phyloP scores from a whole-genome alignment of 2,888 invertebrate species.

The Phymatocera aterrima region DNA sequence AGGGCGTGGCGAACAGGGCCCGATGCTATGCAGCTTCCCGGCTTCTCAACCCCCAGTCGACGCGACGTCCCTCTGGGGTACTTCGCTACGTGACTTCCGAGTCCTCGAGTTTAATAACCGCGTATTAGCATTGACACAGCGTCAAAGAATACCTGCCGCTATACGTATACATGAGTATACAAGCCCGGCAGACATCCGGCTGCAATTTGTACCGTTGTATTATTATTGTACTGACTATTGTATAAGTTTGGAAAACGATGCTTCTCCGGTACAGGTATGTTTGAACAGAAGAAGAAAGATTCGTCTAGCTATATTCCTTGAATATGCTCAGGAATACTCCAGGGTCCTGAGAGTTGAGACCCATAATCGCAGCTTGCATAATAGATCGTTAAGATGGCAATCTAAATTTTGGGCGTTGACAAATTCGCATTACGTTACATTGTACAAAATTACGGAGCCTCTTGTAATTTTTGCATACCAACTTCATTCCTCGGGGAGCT shows the following conservation, averaged over 20 bases:
- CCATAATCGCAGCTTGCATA: background rate
- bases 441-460: background rate
- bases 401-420: constrained; percentile 7
- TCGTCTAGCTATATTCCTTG: background rate
- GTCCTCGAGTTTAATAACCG: constrained; percentile 66
- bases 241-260: background rate
- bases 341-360: background rate
- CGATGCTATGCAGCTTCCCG: constrained; percentile 47
- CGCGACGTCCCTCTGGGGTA: constrained; percentile 15
- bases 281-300: background rate
- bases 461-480: background rate
- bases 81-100: constrained; percentile 41
- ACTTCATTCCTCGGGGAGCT: background rate
- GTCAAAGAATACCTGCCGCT: constrained; percentile 36
- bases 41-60: constrained; percentile 20
- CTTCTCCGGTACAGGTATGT: background rate
- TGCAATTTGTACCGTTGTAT: constrained; percentile 23
- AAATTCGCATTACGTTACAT: background rate
- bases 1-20: constrained; percentile 60
- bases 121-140: constrained; percentile 69
- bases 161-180: background rate
- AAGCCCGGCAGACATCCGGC: background rate
- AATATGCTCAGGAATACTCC: background rate
- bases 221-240: background rate
- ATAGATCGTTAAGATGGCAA: background rate